Base-by-base conservation (phyloP, 2,113 vertebrate genomes). In the Mirounga angustirostris region DNA sequence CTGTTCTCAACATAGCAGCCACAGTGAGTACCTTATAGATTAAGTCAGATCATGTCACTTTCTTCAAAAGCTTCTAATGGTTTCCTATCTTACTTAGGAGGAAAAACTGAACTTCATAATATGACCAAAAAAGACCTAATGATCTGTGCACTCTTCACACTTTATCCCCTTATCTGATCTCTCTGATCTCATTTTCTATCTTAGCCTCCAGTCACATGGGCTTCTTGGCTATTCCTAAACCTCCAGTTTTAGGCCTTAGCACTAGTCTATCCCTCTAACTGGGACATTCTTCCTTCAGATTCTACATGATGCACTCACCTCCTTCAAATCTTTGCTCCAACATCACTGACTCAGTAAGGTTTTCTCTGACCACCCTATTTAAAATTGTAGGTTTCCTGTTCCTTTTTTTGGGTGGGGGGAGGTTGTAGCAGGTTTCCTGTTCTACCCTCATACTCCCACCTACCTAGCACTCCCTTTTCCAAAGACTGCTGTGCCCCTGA, bases 311-410 rank as follows among this genome's bases (percentile, higher is more conserved):
- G 78, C 30, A 21, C 54, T 95, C 33, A 61, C 12, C 33, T 59
- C 50, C 36, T 63, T 71, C 74, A 59, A 46, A 71, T 76, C 61
- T 40, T 36, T 86, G 19, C 69, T 96, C 43, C 65, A 79, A 7
- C 52, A 80, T 84, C 19, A 80, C n/a, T 24, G 13, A 30, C n/a
- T 73, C 46, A 93, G 50, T 24, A 33, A 78, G 52, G 30, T 78
- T 71, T 85, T 95, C 67, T 54, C 56, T 89, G 65, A 82, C 14
- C 65, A 65, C 24, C 14, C 50, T 58, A 76, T 50, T 76, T 89
- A 93, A 96, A 83, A 83, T 16, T 74, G 94, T 28, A 61, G 21
- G 28, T n/a, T 63, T 82, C 16, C 46, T 95, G 22, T 14, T 67
- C n/a, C 11, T n/a, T 67, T n/a, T 67, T 33, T 18, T 16, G 5